Base-by-base conservation (phyloP, 2,888 invertebrate species). In the Odontocerum albicorne region DNA sequence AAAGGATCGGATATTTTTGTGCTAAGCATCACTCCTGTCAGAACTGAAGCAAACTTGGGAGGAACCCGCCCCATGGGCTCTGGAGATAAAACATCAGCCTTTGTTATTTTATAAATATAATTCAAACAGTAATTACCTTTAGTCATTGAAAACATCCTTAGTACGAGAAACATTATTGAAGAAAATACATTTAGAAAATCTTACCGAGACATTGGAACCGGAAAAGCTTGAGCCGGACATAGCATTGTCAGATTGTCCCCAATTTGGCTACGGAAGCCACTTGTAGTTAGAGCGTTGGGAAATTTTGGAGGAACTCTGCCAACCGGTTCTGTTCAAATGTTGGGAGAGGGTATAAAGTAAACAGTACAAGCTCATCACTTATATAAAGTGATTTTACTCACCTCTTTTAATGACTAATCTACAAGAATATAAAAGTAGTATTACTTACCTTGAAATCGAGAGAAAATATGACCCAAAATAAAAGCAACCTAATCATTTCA, bases 121-220 rank as follows among this genome's bases (percentile, higher is more conserved):
- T 27, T 27, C 10, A 4, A 27, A 27, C 10, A 27, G 27, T 7
- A n/a, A n/a, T n/a, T n/a, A n/a, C n/a, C n/a, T n/a, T n/a, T n/a
- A n/a, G n/a, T n/a, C n/a, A n/a, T n/a, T n/a, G n/a, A n/a, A n/a
- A n/a, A n/a, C 27, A 43, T 21, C 20, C 16, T 15, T n/a, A 17
- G 13, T 16, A 13, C 13, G 17, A 38, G 13, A 6, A 13, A 16
- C 13, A 6, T 15, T n/a, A n/a, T n/a, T n/a, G 21, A 40, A 40
- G n/a, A 21, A 17, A 17, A 15, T 15, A 38, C 19, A 19, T 40
- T 3, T 15, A 21, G 8, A 8, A 40, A 64, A 60, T 60, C 84
- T 81, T 84, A 87, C 87, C 87, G 84, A 80, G 81, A 85, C 68
- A 80, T 72, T 51, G 87, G 86, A 64, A 86, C 80, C 53, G 87